Evolutionary conservation across 2,797 vertebrate species (phyloP), one percentile per base, ranked within the genome.

Genomic region (Aplochiton taeniatus): DNA sequence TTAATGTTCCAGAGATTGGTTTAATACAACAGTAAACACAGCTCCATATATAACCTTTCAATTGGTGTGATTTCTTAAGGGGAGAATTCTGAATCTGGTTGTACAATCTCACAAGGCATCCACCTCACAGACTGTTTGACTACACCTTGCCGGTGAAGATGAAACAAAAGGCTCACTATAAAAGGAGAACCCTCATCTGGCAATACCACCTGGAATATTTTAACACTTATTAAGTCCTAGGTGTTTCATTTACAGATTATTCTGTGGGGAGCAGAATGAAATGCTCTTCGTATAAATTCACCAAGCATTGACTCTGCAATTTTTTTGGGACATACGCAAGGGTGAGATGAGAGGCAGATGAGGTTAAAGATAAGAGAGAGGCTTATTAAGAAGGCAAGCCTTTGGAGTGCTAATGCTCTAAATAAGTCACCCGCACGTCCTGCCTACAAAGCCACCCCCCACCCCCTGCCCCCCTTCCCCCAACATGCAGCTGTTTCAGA

Each of bases 221-320:
- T 86, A 87, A 74, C 86, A 85, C 83, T 76, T 85, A 86, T 90
- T 78, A 75, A 79, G 76, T 82, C 74, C 65, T 70, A 80, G 81
- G 87, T 85, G 84, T 90, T 89, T 90, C 77, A 91, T 90, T 92
- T 89, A 81, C 84, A 76, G 84, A 85, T 85, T 71, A 78, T 47
- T 64, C 76, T 59, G 54, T 62, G 74, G 71, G 65, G 58, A 70
- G 70, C 51, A 20, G 56, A 76, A 42, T 67, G 49, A 20, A 68
- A 50, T 31, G 31, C 31, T 31, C 31, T 31, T 6, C 6, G 31
- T 6, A 31, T 6, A 6, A 31, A 31, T 31, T 6, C n/a, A n/a
- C 31, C 31, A 6, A 31, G 31, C 31, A 6, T 31, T 31, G 31
- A 31, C 31, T 31, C 6, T 31, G 31, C 31, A 31, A 31, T 6